Evolutionary conservation across 2,888 invertebrate genomes (phyloP).

Genomic region (Tineola bisselliella): DNA sequence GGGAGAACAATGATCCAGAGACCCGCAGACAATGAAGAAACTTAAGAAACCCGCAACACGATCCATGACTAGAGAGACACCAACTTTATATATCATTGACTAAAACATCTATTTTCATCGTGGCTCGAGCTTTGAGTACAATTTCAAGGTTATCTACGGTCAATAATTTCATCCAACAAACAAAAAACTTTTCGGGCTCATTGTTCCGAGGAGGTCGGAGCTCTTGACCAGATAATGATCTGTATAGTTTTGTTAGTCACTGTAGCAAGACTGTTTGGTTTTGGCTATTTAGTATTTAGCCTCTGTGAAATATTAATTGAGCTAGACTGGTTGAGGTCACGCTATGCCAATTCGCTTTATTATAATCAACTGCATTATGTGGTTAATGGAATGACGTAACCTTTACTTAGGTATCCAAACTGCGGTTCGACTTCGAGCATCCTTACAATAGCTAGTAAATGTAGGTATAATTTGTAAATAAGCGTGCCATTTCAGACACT

Average conservation of each 20-base stretch:
- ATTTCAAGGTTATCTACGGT: constrained; percentile 19
- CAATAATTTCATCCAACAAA: constrained; percentile 16
- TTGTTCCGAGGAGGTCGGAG: constrained; percentile 17
- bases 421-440: not conserved
- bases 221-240: constrained; percentile 20
- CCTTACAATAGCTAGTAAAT: not conserved
- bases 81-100: not conserved
- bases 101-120: not conserved
- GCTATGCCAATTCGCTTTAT: constrained; percentile 14
- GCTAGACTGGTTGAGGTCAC: constrained; percentile 14
- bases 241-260: not conserved
- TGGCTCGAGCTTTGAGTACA: not conserved
- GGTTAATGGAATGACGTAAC: constrained; percentile 3
- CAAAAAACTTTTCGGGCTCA: constrained; percentile 15
- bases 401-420: not conserved
- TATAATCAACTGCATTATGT: constrained; percentile 5
- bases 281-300: not conserved
- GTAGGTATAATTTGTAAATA: not conserved
- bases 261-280: not conserved
- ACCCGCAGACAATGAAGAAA: constrained; percentile 2
- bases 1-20: constrained; percentile 16
- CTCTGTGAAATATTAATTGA: not conserved
- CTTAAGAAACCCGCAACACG: not conserved
- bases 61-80: not conserved
- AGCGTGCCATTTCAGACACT: not conserved